Base-by-base conservation (phyloP, 2,797 vertebrate genomes). In the Diglossa cyanea region DNA sequence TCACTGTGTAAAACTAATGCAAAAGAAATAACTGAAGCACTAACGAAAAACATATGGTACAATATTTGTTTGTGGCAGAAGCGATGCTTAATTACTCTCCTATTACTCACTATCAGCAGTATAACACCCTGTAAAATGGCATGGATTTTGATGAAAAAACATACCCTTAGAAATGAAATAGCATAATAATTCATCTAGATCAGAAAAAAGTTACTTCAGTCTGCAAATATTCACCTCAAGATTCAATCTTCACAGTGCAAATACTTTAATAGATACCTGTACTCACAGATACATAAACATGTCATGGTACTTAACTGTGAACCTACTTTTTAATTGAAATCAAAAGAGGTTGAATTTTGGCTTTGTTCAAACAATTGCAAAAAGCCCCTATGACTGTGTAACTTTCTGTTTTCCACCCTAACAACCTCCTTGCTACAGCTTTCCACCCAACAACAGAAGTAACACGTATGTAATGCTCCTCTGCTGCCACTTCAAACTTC, bases 381-480 rank as follows among this genome's bases (percentile, higher is more conserved):
- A 65, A 90, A 71, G 21, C 13, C 11, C 30, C 35, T 42, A 13
- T 10, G 25, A 20, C 17, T 40, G 4, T 5, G 2, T 30, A 3
- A 51, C 15, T n/a, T 68, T n/a, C 11, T 55, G 4, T n/a, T 86
- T 71, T 51, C 37, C 14, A 42, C 7, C 9, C 12, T 30, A 54
- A 55, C 4, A 30, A 30, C 1, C 15, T 68, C 33, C 42, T 44
- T 16, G 10, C 30, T 47, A 10, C 6, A 60, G 17, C 18, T 28
- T 63, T 60, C 18, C 47, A 26, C 30, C 44, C 66, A 39, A 31
- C 66, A 42, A 31, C 10, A 78, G 30, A 50, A 33, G 7, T 15
- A 50, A 31, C 2, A 2, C 2, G 7, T 5, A 35, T 7, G 19
- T 17, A 53, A 62, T 0, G 5, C 19, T 47, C 12, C 30, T 54